Conservation (phyloP, 2,797 vertebrate species). For the Psittacula echo region DNA sequence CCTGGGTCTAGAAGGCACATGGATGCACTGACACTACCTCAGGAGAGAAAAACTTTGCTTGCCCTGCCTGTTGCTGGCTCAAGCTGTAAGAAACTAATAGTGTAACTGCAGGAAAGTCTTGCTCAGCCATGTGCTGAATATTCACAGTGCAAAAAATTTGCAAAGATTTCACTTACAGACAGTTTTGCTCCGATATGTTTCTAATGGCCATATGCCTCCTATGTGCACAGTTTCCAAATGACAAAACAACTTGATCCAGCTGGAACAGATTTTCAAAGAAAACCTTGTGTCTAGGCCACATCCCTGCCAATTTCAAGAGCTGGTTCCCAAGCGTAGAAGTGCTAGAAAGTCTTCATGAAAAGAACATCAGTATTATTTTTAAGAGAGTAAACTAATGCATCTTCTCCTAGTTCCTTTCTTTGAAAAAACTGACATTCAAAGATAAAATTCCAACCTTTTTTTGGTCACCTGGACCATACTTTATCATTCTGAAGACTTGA, state of each 20-base stretch:
- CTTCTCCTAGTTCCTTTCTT: not conserved
- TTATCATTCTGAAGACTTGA: not conserved
- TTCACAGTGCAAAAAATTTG: not conserved
- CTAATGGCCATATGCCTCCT: constrained; percentile 39
- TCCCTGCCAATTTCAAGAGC: constrained; percentile 37
- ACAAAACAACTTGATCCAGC: constrained; percentile 41
- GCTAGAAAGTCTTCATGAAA: not conserved
- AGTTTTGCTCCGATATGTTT: not conserved
- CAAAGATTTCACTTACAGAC: not conserved
- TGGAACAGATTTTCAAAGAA: constrained; percentile 50
- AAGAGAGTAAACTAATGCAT: not conserved
- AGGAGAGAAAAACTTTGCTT: not conserved
- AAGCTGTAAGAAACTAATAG: not conserved
- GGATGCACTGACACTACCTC: too few species aligned
- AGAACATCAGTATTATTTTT: constrained; percentile 12
- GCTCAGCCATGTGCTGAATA: not conserved
- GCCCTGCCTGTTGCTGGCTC: not conserved
- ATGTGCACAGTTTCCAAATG: constrained; percentile 4
- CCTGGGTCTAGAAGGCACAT: not conserved
- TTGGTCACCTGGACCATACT: not conserved
- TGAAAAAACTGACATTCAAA: not conserved
- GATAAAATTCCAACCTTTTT: not conserved
- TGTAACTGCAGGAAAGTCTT: not conserved
- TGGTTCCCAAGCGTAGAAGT: not conserved
- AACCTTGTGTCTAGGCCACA: not conserved